These are phyloP conservation scores for Myrmophylax atrothorax DNA, from an alignment of 2,113 vertebrate genomes.

Conservation along the genomic window DNA sequence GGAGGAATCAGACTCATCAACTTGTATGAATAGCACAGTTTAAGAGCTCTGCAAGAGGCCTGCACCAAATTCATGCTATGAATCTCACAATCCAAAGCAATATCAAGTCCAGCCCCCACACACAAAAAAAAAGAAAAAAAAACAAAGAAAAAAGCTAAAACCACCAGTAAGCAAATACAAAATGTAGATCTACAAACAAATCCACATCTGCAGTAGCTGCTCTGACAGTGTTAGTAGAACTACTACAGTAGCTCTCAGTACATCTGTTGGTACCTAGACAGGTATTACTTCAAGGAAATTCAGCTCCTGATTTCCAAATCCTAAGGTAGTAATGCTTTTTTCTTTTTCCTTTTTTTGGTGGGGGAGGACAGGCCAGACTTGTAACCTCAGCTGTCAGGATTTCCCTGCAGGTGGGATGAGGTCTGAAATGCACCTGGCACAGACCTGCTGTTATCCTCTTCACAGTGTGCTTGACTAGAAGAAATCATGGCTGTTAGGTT, in stretches of 20 bases:
- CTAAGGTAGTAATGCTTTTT: not conserved
- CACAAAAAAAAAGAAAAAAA: not conserved
- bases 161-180: not conserved
- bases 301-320: not conserved
- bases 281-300: not conserved
- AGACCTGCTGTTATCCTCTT: not conserved
- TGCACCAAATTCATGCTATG: too few relatives aligned
- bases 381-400: not conserved
- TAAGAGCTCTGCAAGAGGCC: not conserved
- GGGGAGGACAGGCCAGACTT: not conserved
- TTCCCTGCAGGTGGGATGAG: not conserved
- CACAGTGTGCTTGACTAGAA: not conserved
- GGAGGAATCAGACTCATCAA: not conserved
- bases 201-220: not conserved
- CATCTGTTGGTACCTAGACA: not conserved
- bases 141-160: not conserved
- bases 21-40: not conserved
- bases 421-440: not conserved
- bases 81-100: not conserved
- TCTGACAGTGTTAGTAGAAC: not conserved
- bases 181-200: not conserved
- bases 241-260: not conserved
- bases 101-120: not conserved
- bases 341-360: not conserved
- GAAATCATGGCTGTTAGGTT: accelerated